Conservation (phyloP, 2,888 invertebrate species). For the Cryptocephalus primarius region DNA sequence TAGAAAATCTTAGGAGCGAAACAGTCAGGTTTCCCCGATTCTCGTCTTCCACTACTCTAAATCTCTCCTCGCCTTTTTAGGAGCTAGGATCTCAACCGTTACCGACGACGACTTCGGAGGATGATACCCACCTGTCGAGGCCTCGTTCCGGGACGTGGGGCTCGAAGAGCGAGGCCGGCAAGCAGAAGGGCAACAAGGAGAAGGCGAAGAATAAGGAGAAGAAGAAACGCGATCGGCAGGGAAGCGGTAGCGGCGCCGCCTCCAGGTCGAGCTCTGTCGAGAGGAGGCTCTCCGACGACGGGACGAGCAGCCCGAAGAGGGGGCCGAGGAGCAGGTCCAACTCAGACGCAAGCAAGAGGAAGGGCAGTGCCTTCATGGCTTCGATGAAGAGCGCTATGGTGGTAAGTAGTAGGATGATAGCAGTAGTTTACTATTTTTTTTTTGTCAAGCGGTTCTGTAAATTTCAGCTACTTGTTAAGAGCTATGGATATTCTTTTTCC, state of each 20-base stretch:
- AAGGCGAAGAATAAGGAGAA: constrained; percentile 12
- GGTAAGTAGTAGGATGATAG: constrained; percentile 43
- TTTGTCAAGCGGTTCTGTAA: no score
- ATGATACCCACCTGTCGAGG: constrained; percentile 38
- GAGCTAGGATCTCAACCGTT: constrained; percentile 53
- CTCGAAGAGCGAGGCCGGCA: constrained; percentile 29
- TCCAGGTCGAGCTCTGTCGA: constrained; percentile 34
- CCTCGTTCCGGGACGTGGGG: constrained; percentile 56
- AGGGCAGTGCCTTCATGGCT: constrained; percentile 62
- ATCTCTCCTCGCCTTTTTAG: constrained; percentile 30
- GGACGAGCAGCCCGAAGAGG: constrained; percentile 41
- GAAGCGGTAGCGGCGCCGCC: constrained; percentile 9
- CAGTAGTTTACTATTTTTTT: no score
- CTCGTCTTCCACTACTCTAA: no score
- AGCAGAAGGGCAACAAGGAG: constrained; percentile 5
- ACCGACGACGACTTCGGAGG: constrained; percentile 42
- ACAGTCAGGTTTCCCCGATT: no score
- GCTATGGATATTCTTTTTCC: no score
- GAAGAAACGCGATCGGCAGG: constrained; percentile 18
- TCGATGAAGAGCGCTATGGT: constrained; percentile 78
- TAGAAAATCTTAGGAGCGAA: no score
- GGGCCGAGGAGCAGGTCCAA: constrained; percentile 68
- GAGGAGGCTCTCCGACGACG: constrained; percentile 28
- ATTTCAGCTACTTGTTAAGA: no score
- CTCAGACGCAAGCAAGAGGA: constrained; percentile 57